Evolutionary conservation across 2,888 invertebrate species (phyloP).

Genomic region (Synergus itoensis): DNA sequence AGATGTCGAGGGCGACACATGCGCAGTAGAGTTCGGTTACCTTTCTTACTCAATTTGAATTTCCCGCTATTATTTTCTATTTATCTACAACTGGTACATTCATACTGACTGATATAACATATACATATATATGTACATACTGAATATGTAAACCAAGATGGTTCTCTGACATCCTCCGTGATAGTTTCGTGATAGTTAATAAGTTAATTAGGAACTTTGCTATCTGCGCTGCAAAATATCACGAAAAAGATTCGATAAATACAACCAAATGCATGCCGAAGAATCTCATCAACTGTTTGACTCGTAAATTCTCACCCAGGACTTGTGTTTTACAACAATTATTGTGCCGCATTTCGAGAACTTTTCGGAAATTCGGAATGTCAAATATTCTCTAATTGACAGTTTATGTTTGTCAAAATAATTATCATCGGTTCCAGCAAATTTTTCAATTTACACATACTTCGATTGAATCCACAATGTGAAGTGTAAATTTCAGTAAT

Average conservation of each 20-base stretch:
- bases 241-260: not conserved
- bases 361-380: not conserved
- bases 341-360: not conserved
- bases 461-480: constrained; percentile 11
- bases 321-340: not conserved
- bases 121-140: too few species aligned
- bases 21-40: too few species aligned
- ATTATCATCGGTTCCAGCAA: constrained; percentile 7
- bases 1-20: too few species aligned
- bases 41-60: too few species aligned
- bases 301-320: not conserved
- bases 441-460: not conserved
- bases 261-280: not conserved
- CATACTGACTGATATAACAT: too few species aligned
- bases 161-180: constrained; percentile 1
- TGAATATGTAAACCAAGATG: constrained; percentile 3
- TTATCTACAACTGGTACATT: too few species aligned
- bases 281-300: not conserved
- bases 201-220: not conserved
- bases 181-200: constrained; percentile 19
- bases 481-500: not conserved
- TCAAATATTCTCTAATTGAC: constrained; percentile 16
- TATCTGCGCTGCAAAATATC: not conserved
- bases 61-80: too few species aligned
- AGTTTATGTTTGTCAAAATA: constrained; percentile 26